Evolutionary conservation across 2,888 invertebrate genomes (phyloP), one percentile per base, ranked within the genome.

Genomic region (Leucophenga maculata): DNA sequence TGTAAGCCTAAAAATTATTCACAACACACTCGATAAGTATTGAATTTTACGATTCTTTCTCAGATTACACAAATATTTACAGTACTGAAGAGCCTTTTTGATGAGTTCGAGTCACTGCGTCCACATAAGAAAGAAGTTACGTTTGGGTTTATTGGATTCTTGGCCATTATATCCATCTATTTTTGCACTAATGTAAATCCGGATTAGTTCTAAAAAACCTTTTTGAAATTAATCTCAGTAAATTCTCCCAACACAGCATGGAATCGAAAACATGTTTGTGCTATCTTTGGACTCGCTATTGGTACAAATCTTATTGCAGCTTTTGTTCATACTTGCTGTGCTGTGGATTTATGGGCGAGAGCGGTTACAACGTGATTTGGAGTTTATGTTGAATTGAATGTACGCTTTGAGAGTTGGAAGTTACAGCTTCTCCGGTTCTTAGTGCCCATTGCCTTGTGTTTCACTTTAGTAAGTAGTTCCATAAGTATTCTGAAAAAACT

Each of bases 261-360:
- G 83, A 0, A n/a, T 84, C 6, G 0, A 65, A 0, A 75, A 71
- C 62, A 84, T 79, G 20, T 75, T 75, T 0, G 73, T 75, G 1
- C 52, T 86, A 3, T 60, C 74, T 0, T 31, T 77, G 44, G 79
- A 81, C 65, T 65, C 79, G 0, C 68, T 82, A 0, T 59, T 83
- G 4, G 77, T 75, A 0, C 85, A 86, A 67, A 77, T 78, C 16
- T 0, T 80, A 2, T 72, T 87, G 13, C 85, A 87, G 32, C 66
- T 94, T 4, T 90, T 95, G 69, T 95, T 97, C 86, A 91, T 95
- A 14, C 86, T 94, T 57, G 93, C 94, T 2, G 92, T 96, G 0
- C 92, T 94, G 1, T 96, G 96, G 93, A 92, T 93, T 44, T 96
- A 97, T 82, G 97, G 96, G 77, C 89, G 91, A 1, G 86, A 89